These are phyloP conservation scores for Spodoptera exigua DNA, from an alignment of 2,888 invertebrate genomes.

Conservation along the genomic window DNA sequence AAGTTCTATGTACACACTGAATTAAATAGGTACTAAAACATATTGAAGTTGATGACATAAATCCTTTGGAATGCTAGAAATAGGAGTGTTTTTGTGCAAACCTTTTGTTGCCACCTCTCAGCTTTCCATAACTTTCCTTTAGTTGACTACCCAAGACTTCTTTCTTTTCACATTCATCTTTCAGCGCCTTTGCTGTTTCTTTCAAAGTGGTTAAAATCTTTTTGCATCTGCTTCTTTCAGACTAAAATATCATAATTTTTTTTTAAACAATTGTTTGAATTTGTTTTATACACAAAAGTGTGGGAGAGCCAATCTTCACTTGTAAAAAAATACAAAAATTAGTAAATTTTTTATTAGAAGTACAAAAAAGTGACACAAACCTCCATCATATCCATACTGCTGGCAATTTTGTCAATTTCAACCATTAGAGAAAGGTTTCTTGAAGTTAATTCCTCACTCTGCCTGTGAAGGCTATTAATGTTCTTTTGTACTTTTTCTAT, in stretches of 20 bases:
- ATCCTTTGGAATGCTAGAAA: not conserved
- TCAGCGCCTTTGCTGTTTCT: constrained; percentile 78
- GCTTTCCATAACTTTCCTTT: constrained; percentile 90
- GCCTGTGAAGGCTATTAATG: constrained; percentile 72
- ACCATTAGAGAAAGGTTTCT: constrained; percentile 77
- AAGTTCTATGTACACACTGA: not conserved
- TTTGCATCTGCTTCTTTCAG: constrained; percentile 77
- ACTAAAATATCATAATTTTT: constrained; percentile 64
- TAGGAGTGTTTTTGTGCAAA: constrained; percentile 52
- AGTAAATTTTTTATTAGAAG: not conserved
- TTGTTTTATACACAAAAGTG: too few species aligned
- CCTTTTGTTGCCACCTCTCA: constrained; percentile 84
- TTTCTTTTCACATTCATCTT: constrained; percentile 86
- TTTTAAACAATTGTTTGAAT: too few species aligned
- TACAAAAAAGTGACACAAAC: constrained; percentile 58
- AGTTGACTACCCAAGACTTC: constrained; percentile 90
- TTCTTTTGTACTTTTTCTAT: constrained; percentile 78
- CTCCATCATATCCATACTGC: constrained; percentile 66
- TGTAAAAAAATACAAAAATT: too few species aligned
- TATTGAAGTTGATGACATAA: not conserved
- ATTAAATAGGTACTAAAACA: too few species aligned
- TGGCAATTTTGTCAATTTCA: constrained; percentile 79
- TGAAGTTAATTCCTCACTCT: constrained; percentile 82
- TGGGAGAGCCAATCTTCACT: too few species aligned
- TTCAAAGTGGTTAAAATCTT: constrained; percentile 75